A percentile compares a stretch with the other conserved stretches of the same genome.
Evolutionary conservation across 2,797 vertebrate genomes (phyloP).

Genomic region (Lagodon rhomboides): DNA sequence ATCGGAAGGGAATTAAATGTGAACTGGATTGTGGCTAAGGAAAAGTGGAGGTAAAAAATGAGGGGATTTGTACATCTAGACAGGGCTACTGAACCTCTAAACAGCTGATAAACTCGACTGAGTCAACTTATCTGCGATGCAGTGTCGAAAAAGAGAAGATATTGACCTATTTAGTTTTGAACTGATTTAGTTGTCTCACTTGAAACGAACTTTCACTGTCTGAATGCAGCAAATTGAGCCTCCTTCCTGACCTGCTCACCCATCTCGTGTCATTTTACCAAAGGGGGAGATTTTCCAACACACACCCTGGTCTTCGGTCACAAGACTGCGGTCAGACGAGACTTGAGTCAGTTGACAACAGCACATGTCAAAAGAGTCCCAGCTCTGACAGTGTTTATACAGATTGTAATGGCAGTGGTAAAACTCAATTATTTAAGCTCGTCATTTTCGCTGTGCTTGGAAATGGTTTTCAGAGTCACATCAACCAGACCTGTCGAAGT

Average conservation of each 20-base stretch:
- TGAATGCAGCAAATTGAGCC: background rate
- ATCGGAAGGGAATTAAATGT: too few species aligned
- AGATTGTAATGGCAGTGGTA: background rate
- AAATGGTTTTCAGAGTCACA: slow-evolving; percentile 23
- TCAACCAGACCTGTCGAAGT: slow-evolving; percentile 17
- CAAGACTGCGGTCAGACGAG: too few species aligned
- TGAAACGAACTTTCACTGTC: background rate
- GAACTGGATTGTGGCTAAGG: too few species aligned
- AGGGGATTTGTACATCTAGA: too few species aligned
- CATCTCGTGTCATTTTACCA: background rate
- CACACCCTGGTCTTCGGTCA: background rate
- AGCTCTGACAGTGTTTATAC: background rate
- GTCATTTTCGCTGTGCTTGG: slow-evolving; percentile 30
- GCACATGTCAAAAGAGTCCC: background rate
- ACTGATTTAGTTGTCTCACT: background rate
- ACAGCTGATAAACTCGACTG: background rate
- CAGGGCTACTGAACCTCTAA: too few species aligned
- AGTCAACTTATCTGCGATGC: background rate
- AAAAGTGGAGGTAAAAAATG: too few species aligned
- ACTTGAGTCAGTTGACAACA: background rate
- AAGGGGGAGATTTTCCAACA: background rate
- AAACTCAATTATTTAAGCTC: slow-evolving; percentile 16
- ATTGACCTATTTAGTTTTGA: background rate
- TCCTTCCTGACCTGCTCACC: background rate
- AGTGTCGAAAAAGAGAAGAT: background rate